Conservation (phyloP, 2,888 invertebrate genomes). For the Cartodere bifasciata region DNA sequence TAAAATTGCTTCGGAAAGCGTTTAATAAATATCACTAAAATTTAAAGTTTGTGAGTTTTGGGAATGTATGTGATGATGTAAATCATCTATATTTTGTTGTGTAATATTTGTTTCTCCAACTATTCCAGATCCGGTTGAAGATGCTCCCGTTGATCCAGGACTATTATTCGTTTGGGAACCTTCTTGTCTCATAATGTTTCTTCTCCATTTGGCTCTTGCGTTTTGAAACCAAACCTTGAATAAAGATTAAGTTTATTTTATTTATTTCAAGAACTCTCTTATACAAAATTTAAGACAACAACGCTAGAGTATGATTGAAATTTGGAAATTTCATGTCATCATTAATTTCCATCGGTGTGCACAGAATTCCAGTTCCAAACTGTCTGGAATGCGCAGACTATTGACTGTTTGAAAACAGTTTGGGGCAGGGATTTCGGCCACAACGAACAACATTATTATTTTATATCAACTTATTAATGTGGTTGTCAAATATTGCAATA, state of each 20-base stretch:
- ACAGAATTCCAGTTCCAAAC: too few relatives aligned
- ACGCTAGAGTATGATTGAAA: too few relatives aligned
- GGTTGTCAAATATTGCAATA: too few relatives aligned
- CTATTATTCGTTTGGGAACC: conserved; percentile 32
- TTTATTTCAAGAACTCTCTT: too few relatives aligned
- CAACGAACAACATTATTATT: too few relatives aligned
- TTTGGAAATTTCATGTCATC: too few relatives aligned
- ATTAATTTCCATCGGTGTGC: too few relatives aligned
- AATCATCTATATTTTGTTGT: conserved; percentile 39
- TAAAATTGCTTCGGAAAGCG: too few relatives aligned
- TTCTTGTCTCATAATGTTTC: conserved; percentile 84
- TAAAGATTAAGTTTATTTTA: conserved; percentile 10
- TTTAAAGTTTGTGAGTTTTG: conserved; percentile 32
- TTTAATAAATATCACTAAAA: conserved; percentile 34
- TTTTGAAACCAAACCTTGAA: conserved; percentile 98
- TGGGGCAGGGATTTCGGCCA: too few relatives aligned
- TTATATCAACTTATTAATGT: too few relatives aligned
- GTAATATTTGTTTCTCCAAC: conserved; percentile 39
- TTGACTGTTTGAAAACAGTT: too few relatives aligned
- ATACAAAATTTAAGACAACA: conserved; percentile 3
- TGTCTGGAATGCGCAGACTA: too few relatives aligned
- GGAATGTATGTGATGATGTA: conserved; percentile 42
- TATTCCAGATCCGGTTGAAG: conserved; percentile 31
- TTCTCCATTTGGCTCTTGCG: conserved; percentile 94
- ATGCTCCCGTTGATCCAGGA: conserved; percentile 26